Base-by-base conservation (phyloP, 2,797 vertebrate species). In the Eidolon dupreanum region DNA sequence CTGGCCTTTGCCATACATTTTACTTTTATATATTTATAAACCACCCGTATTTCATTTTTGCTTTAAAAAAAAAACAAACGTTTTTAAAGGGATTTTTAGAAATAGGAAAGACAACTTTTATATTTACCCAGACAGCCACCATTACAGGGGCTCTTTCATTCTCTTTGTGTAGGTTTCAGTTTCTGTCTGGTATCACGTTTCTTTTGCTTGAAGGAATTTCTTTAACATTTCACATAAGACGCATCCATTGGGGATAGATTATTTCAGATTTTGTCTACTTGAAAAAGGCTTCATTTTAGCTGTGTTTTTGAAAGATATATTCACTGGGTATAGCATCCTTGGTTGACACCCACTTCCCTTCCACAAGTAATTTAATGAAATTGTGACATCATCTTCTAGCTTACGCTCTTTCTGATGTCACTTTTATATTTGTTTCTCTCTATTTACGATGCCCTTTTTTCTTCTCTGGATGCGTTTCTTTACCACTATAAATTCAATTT, bases 241-340 rank as follows among this genome's bases (percentile, higher is more conserved):
- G 43, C 33, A 71, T 53, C 12, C 46, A 53, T 26, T 75, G 1
- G 46, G 36, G 17, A 87, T 71, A 19, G 19, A 81, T 74, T 74
- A 24, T 71, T 87, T 73, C 63, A 88, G 28, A 38, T 87, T 87
- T 92, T 87, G 57, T 70, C 66, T 92, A 5, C n/a, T 63, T 82
- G 24, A 75, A 75, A 85, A 65, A 61, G 24, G 26, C 28, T 79
- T 38, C 20, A n/a, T 77, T 71, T 63, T 71, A 33, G 26, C 70
- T 92, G 65, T 16, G 43, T 46, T 87, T 95, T 66, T 78, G 17
- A 59, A 93, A 92, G 46, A 12, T 22, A 15, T 1, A n/a, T 43
- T 65, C 19, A 9, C 31, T 63, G 33, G n/a, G 6, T 53, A 20
- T 28, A 66, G 31, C n/a, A n/a, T 55, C 84, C 66, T 65, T 81